Percentiles rank a stretch among this genome's conserved stretches.
These are phyloP conservation scores for Phocides pigmalion DNA, from an alignment of 1,140 invertebrate genomes.

Conservation along the genomic window DNA sequence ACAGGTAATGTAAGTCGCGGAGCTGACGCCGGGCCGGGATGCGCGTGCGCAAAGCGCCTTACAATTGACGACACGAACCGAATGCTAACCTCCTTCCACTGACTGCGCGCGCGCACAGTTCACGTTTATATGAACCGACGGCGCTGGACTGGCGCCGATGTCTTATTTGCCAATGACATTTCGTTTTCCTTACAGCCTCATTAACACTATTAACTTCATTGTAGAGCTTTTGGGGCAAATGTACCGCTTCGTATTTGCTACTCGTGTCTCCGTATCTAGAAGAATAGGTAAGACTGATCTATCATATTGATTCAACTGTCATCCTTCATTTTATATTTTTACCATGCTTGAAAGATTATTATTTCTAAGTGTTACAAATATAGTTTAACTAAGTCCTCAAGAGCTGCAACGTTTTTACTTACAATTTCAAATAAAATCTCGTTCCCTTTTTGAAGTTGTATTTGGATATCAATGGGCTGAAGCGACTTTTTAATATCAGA, in stretches of 20 bases:
- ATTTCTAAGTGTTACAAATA: no score
- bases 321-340: no score
- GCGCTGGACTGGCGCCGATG: constrained; percentile 40
- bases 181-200: constrained; percentile 49
- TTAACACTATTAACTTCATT: constrained; percentile 48
- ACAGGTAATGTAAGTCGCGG: constrained; percentile 42
- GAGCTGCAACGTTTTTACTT: no score
- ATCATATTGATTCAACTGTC: no score
- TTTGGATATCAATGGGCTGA: no score
- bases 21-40: constrained; percentile 49
- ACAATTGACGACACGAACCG: constrained; percentile 57
- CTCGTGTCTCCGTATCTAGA: background rate
- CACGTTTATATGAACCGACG: constrained; percentile 64
- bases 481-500: no score
- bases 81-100: constrained; percentile 68
- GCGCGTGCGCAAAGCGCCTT: constrained; percentile 66
- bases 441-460: no score
- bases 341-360: no score
- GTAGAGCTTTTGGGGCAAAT: constrained; percentile 46
- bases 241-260: constrained; percentile 27
- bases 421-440: no score
- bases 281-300: background rate
- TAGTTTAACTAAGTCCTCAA: no score
- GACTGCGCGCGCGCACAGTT: constrained; percentile 56
- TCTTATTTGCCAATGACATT: constrained; percentile 41